Conservation (phyloP, 1,140 invertebrate genomes). For the Lutraria rhynchaena region DNA sequence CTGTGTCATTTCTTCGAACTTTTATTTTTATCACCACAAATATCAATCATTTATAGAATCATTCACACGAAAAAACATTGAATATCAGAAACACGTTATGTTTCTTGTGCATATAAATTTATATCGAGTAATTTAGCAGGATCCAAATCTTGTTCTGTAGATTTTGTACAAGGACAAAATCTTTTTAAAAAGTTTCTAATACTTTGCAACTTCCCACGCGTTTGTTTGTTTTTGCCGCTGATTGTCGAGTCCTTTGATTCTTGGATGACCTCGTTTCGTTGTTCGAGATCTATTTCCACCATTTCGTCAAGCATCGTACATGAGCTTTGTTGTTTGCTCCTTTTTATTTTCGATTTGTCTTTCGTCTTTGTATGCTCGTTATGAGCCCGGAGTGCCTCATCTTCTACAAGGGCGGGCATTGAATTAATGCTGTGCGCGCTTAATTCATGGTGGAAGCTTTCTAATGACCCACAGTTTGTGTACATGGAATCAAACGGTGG, state of each 20-base stretch:
- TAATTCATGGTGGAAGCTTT: slow-evolving; percentile 34
- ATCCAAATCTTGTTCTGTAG: neutral
- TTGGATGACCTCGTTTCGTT: neutral
- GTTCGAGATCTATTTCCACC: slow-evolving; percentile 23
- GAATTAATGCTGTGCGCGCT: slow-evolving; percentile 28
- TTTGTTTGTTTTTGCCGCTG: neutral
- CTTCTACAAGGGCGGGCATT: slow-evolving; percentile 25
- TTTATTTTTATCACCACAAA: too few relatives aligned
- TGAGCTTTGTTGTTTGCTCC: neutral
- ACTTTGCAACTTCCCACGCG: neutral
- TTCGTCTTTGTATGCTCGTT: slow-evolving; percentile 11
- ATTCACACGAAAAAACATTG: too few relatives aligned
- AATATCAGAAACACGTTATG: too few relatives aligned
- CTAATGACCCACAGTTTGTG: slow-evolving; percentile 14
- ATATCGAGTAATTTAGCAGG: slow-evolving; percentile 9
- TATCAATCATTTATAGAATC: too few relatives aligned
- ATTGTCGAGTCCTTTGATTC: neutral
- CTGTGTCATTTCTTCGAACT: too few relatives aligned
- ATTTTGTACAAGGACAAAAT: neutral
- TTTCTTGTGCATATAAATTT: neutral
- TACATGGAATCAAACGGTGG: slow-evolving; percentile 28
- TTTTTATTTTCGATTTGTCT: slow-evolving; percentile 32
- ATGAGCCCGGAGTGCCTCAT: neutral
- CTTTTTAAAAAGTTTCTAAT: slow-evolving; percentile 2
- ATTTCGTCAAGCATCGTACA: neutral